Evolutionary conservation across 2,888 invertebrate genomes (phyloP), one percentile per base, ranked within the genome.

Genomic region (Hirtodrosophila confusa): DNA sequence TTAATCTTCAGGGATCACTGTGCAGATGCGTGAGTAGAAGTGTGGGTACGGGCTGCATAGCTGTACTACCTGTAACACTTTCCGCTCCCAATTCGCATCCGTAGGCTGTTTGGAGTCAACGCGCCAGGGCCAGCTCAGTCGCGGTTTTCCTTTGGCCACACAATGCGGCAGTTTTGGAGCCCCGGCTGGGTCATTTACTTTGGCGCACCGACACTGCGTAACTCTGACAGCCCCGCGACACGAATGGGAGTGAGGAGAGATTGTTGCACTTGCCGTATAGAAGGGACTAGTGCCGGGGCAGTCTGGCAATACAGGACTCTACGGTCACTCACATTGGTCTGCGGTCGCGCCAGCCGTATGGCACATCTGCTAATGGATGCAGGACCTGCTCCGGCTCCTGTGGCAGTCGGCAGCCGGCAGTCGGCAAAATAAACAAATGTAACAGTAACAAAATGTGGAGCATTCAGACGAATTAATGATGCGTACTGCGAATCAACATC

Each of bases 381-480:
- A 36, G 50, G 33, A 36, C 40, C 56, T 36, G 53, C 5, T 12
- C 40, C 47, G 10, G 40, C 56, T 37, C 35, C 54, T 47, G 23
- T 10, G 36, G n/a, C 37, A 24, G n/a, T 23, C 36, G 35, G 29
- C 37, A 24, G n/a, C 12, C 36, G 35, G 29, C 17, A 17, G 17
- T 17, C 17, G 17, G 31, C 10, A 44, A 49, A 44, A 12, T 64
- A 65, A 73, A 57, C 64, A 58, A 58, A 55, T 43, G 49, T 40
- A 44, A 40, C 41, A 49, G 50, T 54, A 50, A 47, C 61, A 56
- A 36, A 82, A 68, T 64, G 64, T 54, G 40, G 47, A 68, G 68
- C 85, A 80, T 87, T 87, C 64, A 53, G 75, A 54, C 64, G 64
- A 87, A 74, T 74, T 84, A 80, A 87, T 80, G 85, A 67, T 78